Evolutionary conservation across 2,888 invertebrate genomes (phyloP), one percentile per base, ranked within the genome.

Genomic region (Bugulina stolonifera): DNA sequence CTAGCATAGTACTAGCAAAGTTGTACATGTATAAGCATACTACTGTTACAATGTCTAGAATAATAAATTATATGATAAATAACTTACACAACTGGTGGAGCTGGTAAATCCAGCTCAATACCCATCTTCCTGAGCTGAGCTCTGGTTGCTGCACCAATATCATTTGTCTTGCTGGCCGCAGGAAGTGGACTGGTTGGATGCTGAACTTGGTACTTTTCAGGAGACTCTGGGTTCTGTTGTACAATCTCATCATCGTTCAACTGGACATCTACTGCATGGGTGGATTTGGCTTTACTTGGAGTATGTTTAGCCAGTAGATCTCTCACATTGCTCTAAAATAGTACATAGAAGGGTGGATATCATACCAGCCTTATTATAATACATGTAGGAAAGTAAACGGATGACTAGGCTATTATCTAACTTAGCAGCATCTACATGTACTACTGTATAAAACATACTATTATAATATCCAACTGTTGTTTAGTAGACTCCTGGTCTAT

Each of bases 321-420:
- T 64, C 79, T 77, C 64, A 81, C 80, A 69, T 81, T 81, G 54
- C 76, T 78, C 81, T 81, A 76, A 2, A 55, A 69, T 18, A 43
- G n/a, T n/a, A n/a, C n/a, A n/a, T n/a, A n/a, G n/a, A n/a, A n/a
- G n/a, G n/a, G n/a, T n/a, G n/a, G n/a, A n/a, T n/a, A n/a, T n/a
- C n/a, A 43, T 43, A 43, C 10, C 43, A 43, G 43, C 43, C 43
- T 43, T 43, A n/a, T n/a, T n/a, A n/a, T n/a, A n/a, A n/a, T n/a
- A n/a, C n/a, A n/a, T n/a, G n/a, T n/a, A n/a, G n/a, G n/a, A n/a
- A n/a, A n/a, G n/a, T n/a, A n/a, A n/a, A n/a, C n/a, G n/a, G n/a
- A n/a, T n/a, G n/a, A n/a, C n/a, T n/a, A n/a, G n/a, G n/a, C n/a
- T n/a, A n/a, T n/a, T n/a, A n/a, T n/a, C n/a, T n/a, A n/a, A n/a